Conservation (phyloP, 2,113 vertebrate genomes). For the Gasterosteus nipponicus region DNA sequence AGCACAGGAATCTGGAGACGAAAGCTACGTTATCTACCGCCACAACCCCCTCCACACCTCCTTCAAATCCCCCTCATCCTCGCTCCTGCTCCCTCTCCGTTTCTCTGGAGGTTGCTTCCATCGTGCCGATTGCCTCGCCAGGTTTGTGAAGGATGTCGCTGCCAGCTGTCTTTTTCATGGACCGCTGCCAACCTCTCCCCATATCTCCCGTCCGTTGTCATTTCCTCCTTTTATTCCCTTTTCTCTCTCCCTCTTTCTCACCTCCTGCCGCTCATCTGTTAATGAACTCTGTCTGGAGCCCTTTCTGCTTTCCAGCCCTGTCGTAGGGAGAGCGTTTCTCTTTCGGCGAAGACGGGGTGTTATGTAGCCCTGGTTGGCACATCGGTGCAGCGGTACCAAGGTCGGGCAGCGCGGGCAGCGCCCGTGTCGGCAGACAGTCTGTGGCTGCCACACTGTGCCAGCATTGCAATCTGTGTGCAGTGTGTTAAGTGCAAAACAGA, state of each 20-base stretch:
- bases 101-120: constrained; percentile 74
- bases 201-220: constrained; percentile 69
- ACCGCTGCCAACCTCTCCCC: constrained; percentile 71
- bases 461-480: constrained; percentile 68
- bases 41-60: constrained; percentile 16
- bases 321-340: constrained; percentile 24
- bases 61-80: constrained; percentile 37
- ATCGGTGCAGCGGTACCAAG: constrained; percentile 62
- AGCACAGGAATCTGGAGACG: constrained; percentile 69
- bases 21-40: constrained; percentile 64
- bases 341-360: constrained; percentile 20
- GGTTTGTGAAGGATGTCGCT: constrained; percentile 82
- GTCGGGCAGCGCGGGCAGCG: constrained; percentile 57
- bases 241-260: constrained; percentile 31
- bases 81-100: constrained; percentile 37
- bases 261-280: constrained; percentile 62
- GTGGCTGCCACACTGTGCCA: constrained; percentile 57
- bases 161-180: constrained; percentile 84
- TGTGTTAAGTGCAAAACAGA: constrained; percentile 70
- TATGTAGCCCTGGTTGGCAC: constrained; percentile 47
- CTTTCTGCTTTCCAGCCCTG: constrained; percentile 33
- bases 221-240: constrained; percentile 72
- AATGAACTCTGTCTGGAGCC: constrained; percentile 63
- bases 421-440: constrained; percentile 63
- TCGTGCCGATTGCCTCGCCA: constrained; percentile 67